phyloP scores from a whole-genome alignment of 2,888 invertebrate genomes.

The Leucania comma region DNA sequence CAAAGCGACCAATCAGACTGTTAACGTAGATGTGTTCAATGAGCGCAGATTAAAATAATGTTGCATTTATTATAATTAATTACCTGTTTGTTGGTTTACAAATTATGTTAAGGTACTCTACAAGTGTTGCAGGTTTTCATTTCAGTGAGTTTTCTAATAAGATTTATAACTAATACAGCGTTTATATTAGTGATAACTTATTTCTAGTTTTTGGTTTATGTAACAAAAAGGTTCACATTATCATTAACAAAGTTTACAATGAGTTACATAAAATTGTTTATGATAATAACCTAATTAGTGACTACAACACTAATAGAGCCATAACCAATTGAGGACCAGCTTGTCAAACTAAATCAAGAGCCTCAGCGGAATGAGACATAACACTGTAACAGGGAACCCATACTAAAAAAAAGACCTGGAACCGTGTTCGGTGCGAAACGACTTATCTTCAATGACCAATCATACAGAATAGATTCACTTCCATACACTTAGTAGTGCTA shows the following conservation, averaged over 20 bases:
- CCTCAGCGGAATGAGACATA: constrained; percentile 40
- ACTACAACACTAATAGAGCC: constrained; percentile 14
- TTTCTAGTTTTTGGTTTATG: constrained; percentile 1
- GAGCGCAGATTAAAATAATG: constrained; percentile 34
- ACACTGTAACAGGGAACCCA: constrained; percentile 30
- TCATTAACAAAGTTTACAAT: constrained; percentile 4
- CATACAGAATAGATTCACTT: constrained; percentile 77
- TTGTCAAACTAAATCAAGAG: constrained; percentile 1
- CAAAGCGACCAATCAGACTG: constrained; percentile 40
- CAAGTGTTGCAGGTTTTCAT: background rate
- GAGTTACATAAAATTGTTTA: background rate
- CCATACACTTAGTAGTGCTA: constrained; percentile 68
- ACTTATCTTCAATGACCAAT: constrained; percentile 80
- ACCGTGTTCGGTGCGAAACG: constrained; percentile 48
- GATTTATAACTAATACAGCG: background rate
- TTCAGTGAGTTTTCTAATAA: background rate
- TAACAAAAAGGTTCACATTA: background rate
- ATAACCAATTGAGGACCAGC: constrained; percentile 7
- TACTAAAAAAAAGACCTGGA: constrained; percentile 52
- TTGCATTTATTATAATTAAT: constrained; percentile 38
- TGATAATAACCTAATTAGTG: constrained; percentile 11
- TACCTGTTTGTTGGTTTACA: constrained; percentile 7
- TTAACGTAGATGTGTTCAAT: constrained; percentile 54
- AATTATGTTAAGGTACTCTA: background rate
- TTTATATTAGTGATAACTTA: background rate